Conservation (phyloP, 2,888 invertebrate genomes). For the Pyrochroa serraticornis region DNA sequence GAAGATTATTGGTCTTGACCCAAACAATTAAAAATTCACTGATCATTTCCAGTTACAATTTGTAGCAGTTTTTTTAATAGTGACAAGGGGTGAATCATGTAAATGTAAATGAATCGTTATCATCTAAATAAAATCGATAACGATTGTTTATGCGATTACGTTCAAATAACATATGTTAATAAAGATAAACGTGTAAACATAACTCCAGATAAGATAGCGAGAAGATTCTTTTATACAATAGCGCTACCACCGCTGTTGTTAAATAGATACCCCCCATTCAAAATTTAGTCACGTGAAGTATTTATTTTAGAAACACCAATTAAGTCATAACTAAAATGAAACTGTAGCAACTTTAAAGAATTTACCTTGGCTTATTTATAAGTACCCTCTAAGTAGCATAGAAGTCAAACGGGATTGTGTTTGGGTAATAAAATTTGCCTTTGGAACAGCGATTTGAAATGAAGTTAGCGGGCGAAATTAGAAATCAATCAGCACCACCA, state of each 20-base stretch:
- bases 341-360: too few relatives aligned
- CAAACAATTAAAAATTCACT: neutral
- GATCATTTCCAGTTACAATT: slow-evolving; percentile 1
- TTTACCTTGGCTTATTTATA: too few relatives aligned
- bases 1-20: too few relatives aligned
- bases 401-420: too few relatives aligned
- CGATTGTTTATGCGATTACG: slow-evolving; percentile 23
- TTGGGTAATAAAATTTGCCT: too few relatives aligned
- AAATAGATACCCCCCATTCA: neutral
- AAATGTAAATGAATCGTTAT: neutral
- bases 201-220: slow-evolving; percentile 20
- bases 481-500: too few relatives aligned
- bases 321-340: too few relatives aligned
- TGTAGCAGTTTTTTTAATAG: neutral
- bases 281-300: too few relatives aligned
- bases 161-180: slow-evolving; percentile 28
- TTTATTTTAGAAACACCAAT: too few relatives aligned
- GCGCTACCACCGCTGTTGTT: neutral
- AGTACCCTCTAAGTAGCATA: too few relatives aligned
- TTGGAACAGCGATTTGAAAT: too few relatives aligned
- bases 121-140: slow-evolving; percentile 21
- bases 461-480: too few relatives aligned
- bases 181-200: slow-evolving; percentile 19
- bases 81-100: neutral
- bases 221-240: slow-evolving; percentile 4